Base-by-base conservation (phyloP, 2,113 vertebrate genomes). In the Oenanthe melanoleuca region DNA sequence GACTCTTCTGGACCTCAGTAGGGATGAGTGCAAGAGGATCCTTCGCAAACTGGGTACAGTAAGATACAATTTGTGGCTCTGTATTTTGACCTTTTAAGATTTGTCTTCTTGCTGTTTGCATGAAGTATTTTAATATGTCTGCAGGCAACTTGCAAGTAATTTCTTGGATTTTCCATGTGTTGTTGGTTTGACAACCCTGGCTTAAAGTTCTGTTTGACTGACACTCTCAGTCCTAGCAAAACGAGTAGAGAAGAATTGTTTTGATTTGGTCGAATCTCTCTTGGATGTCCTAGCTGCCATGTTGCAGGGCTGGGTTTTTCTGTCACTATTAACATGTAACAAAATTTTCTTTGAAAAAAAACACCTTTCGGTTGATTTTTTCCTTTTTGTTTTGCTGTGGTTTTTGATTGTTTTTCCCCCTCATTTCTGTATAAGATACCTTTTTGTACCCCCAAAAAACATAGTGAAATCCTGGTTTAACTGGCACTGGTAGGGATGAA, bases 21-120 rank as follows among this genome's bases (percentile, higher is more conserved):
- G 99, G 93, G 99, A 99, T 98, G 99, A 99, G 91, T 99, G 99
- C 97, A 99, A 99, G 97, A 98, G 99, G 92, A 99, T 99, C 96
- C 99, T 99, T 93, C 99, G 99, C 92, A 99, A 99, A 98, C 98
- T 99, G 92, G 99, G 99, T 99, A 98, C 94, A 95, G 73, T 96
- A 86, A 88, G 74, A 95, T 93, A 52, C 92, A 22, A 22, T 86
- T 95, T 94, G 52, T 86, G 66, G 88, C 69, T 86, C 93, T 91
- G 74, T 92, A 72, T 64, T 92, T 88, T 89, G 75, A 49, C 29
- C 38, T 88, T 86, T 65, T 65, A 64, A 57, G 70, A 66, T 70
- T 14, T 63, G 59, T 38, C 11, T 83, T 84, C 47, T 15, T 57
- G 50, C 71, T 70, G 59, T 79, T 90, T 73, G 56, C 29, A 6